Base-by-base conservation (phyloP, 2,113 vertebrate genomes). In the Cochlearius cochlearius region DNA sequence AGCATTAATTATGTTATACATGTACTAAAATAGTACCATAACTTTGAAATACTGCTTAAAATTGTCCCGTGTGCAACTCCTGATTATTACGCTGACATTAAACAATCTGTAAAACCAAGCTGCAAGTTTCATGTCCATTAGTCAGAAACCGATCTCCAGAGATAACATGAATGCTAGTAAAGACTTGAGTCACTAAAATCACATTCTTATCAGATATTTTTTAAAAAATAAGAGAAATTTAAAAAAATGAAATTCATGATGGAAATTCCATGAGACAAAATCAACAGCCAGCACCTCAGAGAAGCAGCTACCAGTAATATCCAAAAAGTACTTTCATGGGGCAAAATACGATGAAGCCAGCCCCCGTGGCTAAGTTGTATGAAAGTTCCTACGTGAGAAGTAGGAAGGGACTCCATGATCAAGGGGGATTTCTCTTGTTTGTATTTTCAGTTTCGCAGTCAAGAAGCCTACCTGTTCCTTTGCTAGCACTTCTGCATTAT, bases 161-260 rank as follows among this genome's bases (percentile, higher is more conserved):
- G 39, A n/a, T 29, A 50, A 79, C 20, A 59, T 5, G 93, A 60
- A 47, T 50, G 50, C 71, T 4, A 52, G 34, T 5, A 36, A 30
- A 62, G 17, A 72, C 15, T 9, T 41, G 16, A 71, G 41, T n/a
- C 41, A 55, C 36, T 56, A 56, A 89, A 77, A 62, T 60, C 27
- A 71, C 27, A 8, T 60, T 73, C 30, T 80, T 53, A 56, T 11
- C 12, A 80, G 21, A 78, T 15, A n/a, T n/a, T n/a, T n/a, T 36
- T 8, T 1, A 21, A 23, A 49, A 23, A 55, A 6, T 3, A 16
- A 41, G 2, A 36, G 34, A 45, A 20, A 8, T 10, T 7, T 1
- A 6, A 12, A 32, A 27, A 13, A 38, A 23, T 5, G 1, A 58
- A 89, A 92, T 47, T 79, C 3, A 10, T 39, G 8, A 21, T 64